These are phyloP conservation scores for Caerostris darwini DNA, from an alignment of 1,140 invertebrate genomes.

Conservation along the genomic window DNA sequence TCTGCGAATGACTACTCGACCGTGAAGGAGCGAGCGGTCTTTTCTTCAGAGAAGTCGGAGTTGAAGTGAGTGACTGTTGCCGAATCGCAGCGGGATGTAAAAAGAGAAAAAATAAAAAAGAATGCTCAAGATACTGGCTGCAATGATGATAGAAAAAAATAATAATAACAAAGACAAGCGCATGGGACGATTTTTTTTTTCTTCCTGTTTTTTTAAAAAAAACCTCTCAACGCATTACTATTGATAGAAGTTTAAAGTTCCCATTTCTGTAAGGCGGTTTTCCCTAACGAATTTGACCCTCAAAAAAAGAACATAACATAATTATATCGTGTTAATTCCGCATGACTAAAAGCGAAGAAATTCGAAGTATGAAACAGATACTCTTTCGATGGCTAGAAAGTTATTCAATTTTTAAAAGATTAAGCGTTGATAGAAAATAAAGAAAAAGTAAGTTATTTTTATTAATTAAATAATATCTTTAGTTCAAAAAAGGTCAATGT, in stretches of 20 bases:
- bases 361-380: neutral
- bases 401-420: too few relatives aligned
- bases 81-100: slow-evolving; percentile 36
- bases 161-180: slow-evolving; percentile 6
- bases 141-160: slow-evolving; percentile 21
- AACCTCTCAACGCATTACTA: neutral
- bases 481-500: too few relatives aligned
- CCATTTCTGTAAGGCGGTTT: slow-evolving; percentile 4
- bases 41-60: slow-evolving; percentile 37
- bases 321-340: neutral
- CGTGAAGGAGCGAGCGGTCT: slow-evolving; percentile 43
- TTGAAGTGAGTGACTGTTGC: slow-evolving; percentile 55
- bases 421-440: too few relatives aligned
- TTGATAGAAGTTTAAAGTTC: neutral
- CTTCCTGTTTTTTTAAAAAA: neutral
- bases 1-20: slow-evolving; percentile 47
- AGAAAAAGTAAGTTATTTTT: too few relatives aligned
- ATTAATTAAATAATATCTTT: too few relatives aligned
- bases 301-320: neutral
- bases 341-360: neutral
- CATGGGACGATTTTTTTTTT: neutral
- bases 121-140: neutral
- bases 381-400: neutral
- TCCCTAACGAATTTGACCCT: slow-evolving; percentile 45
- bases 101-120: slow-evolving; percentile 48